A percentile compares a stretch with the other conserved stretches of the same genome.
phyloP scores from a whole-genome alignment of 2,888 invertebrate genomes.

The Drosophila nr. perissopoda region DNA sequence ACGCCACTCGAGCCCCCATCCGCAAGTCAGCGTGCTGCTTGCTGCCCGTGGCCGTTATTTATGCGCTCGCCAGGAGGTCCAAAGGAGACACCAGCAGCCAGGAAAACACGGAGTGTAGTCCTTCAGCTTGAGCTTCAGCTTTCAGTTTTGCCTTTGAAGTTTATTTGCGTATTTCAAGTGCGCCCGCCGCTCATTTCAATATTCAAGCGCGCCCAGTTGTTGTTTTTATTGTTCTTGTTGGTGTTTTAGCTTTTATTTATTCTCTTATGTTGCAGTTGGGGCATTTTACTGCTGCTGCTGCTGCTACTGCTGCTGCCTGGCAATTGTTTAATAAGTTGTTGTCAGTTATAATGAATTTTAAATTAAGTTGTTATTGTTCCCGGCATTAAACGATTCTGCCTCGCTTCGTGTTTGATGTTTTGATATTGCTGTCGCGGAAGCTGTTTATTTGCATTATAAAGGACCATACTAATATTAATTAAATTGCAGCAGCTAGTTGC shows the following conservation, averaged over 20 bases:
- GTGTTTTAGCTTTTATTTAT: constrained; percentile 38
- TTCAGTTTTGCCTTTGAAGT: constrained; percentile 65
- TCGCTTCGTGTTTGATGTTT: background rate
- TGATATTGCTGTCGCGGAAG: constrained; percentile 30
- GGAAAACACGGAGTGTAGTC: constrained; percentile 67
- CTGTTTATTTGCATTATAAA: constrained; percentile 75
- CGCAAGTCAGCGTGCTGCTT: constrained; percentile 13
- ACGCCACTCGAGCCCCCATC: constrained; percentile 69
- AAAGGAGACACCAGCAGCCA: constrained; percentile 30
- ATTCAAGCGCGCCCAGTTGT: constrained; percentile 60
- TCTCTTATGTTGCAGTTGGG: constrained; percentile 47
- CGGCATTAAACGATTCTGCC: constrained; percentile 44
- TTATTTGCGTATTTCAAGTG: constrained; percentile 78
- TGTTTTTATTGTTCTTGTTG: constrained; percentile 28
- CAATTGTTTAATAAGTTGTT: constrained; percentile 78
- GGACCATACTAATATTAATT: constrained; percentile 71
- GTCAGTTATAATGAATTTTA: constrained; percentile 80
- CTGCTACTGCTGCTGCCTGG: constrained; percentile 45
- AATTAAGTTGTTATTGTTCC: constrained; percentile 70
- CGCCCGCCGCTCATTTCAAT: constrained; percentile 71
- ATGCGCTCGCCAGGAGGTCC: constrained; percentile 65
- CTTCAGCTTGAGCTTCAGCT: constrained; percentile 41
- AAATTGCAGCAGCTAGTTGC: constrained; percentile 60
- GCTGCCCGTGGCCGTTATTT: constrained; percentile 59
- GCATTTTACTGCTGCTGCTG: constrained; percentile 42